Percentiles rank a stretch among this genome's conserved stretches.
phyloP scores from a whole-genome alignment of 1,140 invertebrate species.

The Zaprionus nigranus region DNA sequence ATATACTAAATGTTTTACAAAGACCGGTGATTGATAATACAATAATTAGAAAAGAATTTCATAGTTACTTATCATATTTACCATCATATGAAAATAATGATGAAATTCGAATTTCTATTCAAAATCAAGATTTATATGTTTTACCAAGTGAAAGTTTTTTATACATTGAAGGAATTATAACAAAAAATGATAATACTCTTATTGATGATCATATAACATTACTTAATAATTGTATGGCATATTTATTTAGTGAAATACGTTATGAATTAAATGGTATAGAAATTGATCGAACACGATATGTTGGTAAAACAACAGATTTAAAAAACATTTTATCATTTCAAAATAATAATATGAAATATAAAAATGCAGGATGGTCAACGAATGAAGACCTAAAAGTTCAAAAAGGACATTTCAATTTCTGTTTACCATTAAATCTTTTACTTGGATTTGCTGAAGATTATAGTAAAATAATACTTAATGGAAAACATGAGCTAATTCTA shows the following conservation, averaged over 20 bases:
- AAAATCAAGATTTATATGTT: constrained; percentile 59
- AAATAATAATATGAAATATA: constrained; percentile 5
- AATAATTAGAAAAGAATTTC: constrained; percentile 10
- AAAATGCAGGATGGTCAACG: constrained; percentile 2
- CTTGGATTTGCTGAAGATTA: no score
- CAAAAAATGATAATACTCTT: neutral
- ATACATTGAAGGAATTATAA: constrained; percentile 4
- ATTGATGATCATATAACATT: neutral
- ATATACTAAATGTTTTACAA: constrained; percentile 8
- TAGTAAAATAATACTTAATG: constrained; percentile 2
- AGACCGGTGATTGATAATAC: constrained; percentile 4
- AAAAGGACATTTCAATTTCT: no score
- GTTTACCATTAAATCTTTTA: no score
- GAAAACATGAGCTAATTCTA: constrained; percentile 8
- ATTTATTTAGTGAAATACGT: no score
- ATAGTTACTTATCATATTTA: constrained; percentile 9
- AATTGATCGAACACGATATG: constrained; percentile 7
- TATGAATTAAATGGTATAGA: neutral
- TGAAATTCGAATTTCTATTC: constrained; percentile 23
- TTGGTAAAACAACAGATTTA: constrained; percentile 4
- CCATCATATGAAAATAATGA: constrained; percentile 17
- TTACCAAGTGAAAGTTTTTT: no score
- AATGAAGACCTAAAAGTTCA: neutral
- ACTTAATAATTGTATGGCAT: neutral
- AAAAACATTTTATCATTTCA: constrained; percentile 1